Evolutionary conservation across 1,140 invertebrate species (phyloP).

Genomic region (Lasioglossum albipes): DNA sequence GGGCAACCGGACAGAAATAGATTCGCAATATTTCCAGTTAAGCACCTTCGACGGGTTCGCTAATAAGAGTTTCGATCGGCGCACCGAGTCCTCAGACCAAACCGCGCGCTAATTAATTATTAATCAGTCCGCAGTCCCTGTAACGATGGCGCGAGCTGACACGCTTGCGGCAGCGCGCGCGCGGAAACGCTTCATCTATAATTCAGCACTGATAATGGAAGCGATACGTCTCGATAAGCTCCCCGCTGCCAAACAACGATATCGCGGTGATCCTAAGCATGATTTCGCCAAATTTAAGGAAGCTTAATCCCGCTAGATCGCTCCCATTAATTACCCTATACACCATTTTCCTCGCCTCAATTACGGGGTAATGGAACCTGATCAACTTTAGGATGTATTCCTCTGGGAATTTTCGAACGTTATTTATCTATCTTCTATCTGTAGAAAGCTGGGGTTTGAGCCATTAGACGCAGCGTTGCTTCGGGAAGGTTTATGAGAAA

Average conservation of each 20-base stretch:
- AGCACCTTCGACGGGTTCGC: constrained; percentile 26
- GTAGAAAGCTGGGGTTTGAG: too few species aligned
- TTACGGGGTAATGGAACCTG: too few species aligned
- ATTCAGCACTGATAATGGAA: too few species aligned
- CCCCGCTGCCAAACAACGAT: neutral
- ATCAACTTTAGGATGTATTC: too few species aligned
- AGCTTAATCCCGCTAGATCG: neutral
- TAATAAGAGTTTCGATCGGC: constrained; percentile 34
- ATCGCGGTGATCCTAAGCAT: neutral
- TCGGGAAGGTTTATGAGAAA: too few species aligned
- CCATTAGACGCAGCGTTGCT: too few species aligned
- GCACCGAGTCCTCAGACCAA: neutral
- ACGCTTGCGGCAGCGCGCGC: too few species aligned
- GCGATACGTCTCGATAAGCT: neutral
- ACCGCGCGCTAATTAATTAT: constrained; percentile 30
- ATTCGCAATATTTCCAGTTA: constrained; percentile 7
- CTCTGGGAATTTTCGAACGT: too few species aligned
- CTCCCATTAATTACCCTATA: too few species aligned
- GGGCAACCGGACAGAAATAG: constrained; percentile 19
- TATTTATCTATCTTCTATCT: too few species aligned
- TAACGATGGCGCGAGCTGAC: neutral
- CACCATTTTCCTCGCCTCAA: too few species aligned
- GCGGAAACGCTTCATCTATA: neutral
- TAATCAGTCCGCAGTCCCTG: neutral
- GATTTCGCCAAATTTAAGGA: neutral